Base-by-base conservation (phyloP, 1,140 invertebrate species). In the Drosophila fuyamai region DNA sequence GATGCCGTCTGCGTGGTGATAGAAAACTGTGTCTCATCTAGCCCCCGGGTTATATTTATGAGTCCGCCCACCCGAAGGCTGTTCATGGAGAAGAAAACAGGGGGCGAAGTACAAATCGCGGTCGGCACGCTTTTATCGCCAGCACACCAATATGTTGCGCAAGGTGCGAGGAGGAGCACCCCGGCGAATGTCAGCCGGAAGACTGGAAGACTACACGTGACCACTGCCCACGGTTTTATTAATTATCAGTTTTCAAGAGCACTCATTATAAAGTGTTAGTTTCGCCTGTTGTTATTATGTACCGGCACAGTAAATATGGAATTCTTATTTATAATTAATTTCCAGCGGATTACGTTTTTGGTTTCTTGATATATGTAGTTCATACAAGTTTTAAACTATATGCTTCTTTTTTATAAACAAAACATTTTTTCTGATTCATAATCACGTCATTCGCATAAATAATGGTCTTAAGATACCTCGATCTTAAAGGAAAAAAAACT, bases 231-330 rank as follows among this genome's bases (percentile, higher is more conserved):
- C 65, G 50, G 61, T 50, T 77, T 51, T 61, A 46, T 86, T 86
- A 85, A 85, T 85, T 85, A 86, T 63, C 68, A 78, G 55, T 66
- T 81, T 85, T 85, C 83, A 85, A 88, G 82, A 85, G 65, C 59
- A 32, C 48, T 16, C 18, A 32, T 32, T 32, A 32, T 36, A 41
- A 41, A 74, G 35, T 41, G 56, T 18, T 71, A 61, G 41, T 55
- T 74, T 71, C 35, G 35, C 27, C 44, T 38, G 16, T 65, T 18
- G 41, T 58, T 43, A 7, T 32, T 46, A n/a, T 43, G 2, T 54
- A 27, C 32, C 9, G 7, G 7, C 16, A 32, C 14, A 32, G 13
- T 59, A 27, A 35, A 35, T 13, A 7, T 13, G 9, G 47, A 40
- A 27, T 51, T 43, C 35, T 65, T 59, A 23, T 32, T 51, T 38